Evolutionary conservation across 2,113 vertebrate genomes (phyloP).

Genomic region (Vimba vimba): DNA sequence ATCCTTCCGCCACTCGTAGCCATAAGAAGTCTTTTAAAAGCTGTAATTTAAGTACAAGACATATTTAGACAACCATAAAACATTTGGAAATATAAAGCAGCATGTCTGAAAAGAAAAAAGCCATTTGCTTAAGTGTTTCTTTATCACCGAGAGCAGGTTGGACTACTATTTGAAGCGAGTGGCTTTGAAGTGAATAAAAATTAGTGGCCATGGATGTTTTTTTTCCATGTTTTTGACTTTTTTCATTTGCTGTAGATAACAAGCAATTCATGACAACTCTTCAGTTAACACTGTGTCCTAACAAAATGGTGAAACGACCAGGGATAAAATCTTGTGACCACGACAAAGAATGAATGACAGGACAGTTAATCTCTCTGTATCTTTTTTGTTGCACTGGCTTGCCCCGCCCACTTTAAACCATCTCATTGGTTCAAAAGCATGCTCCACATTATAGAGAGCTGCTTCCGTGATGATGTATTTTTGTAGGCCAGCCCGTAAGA

Average conservation of each 20-base stretch:
- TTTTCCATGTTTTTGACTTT: too few species aligned
- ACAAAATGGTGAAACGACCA: too few species aligned
- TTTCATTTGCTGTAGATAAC: too few species aligned
- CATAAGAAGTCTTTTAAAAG: conserved; percentile 41
- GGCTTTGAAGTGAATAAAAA: not conserved
- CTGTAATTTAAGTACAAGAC: conserved; percentile 50
- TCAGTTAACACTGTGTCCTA: too few species aligned
- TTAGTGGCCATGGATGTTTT: too few species aligned
- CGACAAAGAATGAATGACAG: not conserved
- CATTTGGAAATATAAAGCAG: not conserved
- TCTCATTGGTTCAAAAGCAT: too few species aligned
- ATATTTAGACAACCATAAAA: conserved; percentile 32
- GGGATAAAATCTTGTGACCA: not conserved
- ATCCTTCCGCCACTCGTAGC: conserved; percentile 3
- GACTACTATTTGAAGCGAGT: not conserved
- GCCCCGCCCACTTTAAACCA: not conserved
- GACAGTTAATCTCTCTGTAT: not conserved
- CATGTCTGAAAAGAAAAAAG: conserved; percentile 17
- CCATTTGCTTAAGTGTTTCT: not conserved
- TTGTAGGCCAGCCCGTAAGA: too few species aligned
- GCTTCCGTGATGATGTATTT: too few species aligned
- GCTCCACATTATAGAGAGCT: too few species aligned
- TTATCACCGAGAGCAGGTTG: not conserved
- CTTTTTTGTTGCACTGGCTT: not conserved
- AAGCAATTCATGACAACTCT: too few species aligned